Conservation (phyloP, 2,888 invertebrate genomes). For the Leistus spinibarbis region DNA sequence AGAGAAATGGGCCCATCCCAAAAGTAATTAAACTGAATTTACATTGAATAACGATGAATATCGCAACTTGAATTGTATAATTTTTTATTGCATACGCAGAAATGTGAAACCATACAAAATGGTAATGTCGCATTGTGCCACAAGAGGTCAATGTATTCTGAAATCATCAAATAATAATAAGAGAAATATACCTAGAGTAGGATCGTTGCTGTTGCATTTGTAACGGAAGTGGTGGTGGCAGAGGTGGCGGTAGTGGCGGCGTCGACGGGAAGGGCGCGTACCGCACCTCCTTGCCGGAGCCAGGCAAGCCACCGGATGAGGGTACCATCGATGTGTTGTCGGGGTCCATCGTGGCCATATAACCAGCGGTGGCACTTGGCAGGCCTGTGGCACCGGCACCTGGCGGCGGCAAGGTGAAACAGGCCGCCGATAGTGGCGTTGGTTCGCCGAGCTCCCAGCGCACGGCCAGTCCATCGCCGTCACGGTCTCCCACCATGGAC, state of each 20-base stretch:
- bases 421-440: slow-evolving; percentile 61
- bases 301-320: slow-evolving; percentile 47
- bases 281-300: slow-evolving; percentile 61
- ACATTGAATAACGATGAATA: too few relatives aligned
- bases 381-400: slow-evolving; percentile 45
- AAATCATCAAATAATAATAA: neutral
- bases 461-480: slow-evolving; percentile 68
- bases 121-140: too few relatives aligned
- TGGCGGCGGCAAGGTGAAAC: slow-evolving; percentile 63
- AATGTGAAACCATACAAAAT: too few relatives aligned
- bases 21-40: too few relatives aligned
- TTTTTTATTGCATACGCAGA: too few relatives aligned
- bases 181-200: slow-evolving; percentile 59
- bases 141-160: too few relatives aligned
- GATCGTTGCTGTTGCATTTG: slow-evolving; percentile 72
- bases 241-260: slow-evolving; percentile 50
- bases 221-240: slow-evolving; percentile 63
- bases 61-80: too few relatives aligned
- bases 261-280: slow-evolving; percentile 61
- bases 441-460: slow-evolving; percentile 65
- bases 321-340: slow-evolving; percentile 15
- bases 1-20: too few relatives aligned
- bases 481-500: slow-evolving; percentile 63
- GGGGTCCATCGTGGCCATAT: slow-evolving; percentile 31
- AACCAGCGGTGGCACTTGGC: slow-evolving; percentile 53